Evolutionary conservation across 2,888 invertebrate species (phyloP).

Genomic region (Barypeithes pellucidus): DNA sequence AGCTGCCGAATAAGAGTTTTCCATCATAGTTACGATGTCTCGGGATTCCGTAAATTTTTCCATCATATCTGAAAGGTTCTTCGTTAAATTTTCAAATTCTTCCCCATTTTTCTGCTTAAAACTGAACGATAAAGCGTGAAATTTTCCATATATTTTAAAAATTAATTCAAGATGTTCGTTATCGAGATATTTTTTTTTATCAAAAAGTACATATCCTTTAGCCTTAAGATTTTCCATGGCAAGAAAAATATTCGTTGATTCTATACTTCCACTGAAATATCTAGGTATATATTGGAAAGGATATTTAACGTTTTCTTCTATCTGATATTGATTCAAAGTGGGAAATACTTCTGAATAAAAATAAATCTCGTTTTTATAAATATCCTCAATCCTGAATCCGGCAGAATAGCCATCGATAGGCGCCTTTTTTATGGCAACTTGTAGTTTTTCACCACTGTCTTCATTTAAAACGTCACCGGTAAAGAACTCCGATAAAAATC

Average conservation of each 20-base stretch:
- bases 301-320: constrained; percentile 3
- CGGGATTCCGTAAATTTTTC: background rate
- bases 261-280: constrained; percentile 24
- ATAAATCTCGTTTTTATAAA: constrained; percentile 36
- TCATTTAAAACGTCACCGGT: constrained; percentile 28
- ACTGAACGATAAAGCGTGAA: constrained; percentile 45
- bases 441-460: constrained; percentile 33
- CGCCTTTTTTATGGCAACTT: constrained; percentile 36
- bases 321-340: constrained; percentile 34
- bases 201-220: constrained; percentile 28
- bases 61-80: constrained; percentile 4
- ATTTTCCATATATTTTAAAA: constrained; percentile 43
- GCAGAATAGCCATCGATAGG: background rate
- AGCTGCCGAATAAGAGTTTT: constrained; percentile 16
- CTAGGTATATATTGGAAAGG: constrained; percentile 26
- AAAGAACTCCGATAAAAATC: constrained; percentile 38
- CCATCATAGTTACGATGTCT: background rate
- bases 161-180: constrained; percentile 31
- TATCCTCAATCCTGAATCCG: background rate
- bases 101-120: constrained; percentile 29
- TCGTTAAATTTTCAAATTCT: constrained; percentile 21
- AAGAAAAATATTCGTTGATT: constrained; percentile 29
- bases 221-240: constrained; percentile 33
- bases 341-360: constrained; percentile 36
- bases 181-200: constrained; percentile 32